Base-by-base conservation (phyloP, 1,140 invertebrate genomes). In the Sesamia nonagrioides region DNA sequence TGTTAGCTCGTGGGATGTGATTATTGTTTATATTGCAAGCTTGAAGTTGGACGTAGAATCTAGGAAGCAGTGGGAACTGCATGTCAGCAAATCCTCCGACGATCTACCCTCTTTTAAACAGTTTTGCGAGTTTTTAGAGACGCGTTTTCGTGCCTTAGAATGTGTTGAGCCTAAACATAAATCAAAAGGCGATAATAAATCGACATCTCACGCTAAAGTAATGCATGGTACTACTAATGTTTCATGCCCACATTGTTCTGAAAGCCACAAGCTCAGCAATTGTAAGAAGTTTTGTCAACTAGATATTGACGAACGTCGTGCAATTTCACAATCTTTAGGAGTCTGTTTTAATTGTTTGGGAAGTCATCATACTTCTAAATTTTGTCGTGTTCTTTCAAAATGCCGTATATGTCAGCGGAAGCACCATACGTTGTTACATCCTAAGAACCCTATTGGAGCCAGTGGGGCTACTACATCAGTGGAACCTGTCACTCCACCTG, bases 291-390 rank as follows among this genome's bases (percentile, higher is more conserved):
- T 79, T 60, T 71, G 9, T n/a, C 18, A 37, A 33, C 21, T 35
- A 6, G 69, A 73, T 21, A 9, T 50, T 21, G 52, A 73, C 2
- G 7, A 50, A 21, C 68, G 69, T 17, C 69, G 69, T 40, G 17
- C 7, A 0, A 33, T 71, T 71, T 9, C 21, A 13, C 42, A 52
- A n/a, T 71, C 68, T 3, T 52, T 71, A 15, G 33, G 48, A 17
- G 15, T 73, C 1, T 73, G 71, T 58, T 73, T 58, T 58, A 73
- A 73, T 42, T 73, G 71, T 58, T 27, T 73, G n/a, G 71, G 71
- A 4, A 42, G 5, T 17, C 42, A 58, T 21, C 71, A 73, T 21
- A 27, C 63, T 48, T 8, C 60, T 15, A 61, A 40, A 33, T 7
- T 61, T 37, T 61, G 60, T 17, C 13, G 35, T 37, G 33, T 37